phyloP scores from a whole-genome alignment of 2,113 vertebrate species.

The Kobus ellipsiprymnus region DNA sequence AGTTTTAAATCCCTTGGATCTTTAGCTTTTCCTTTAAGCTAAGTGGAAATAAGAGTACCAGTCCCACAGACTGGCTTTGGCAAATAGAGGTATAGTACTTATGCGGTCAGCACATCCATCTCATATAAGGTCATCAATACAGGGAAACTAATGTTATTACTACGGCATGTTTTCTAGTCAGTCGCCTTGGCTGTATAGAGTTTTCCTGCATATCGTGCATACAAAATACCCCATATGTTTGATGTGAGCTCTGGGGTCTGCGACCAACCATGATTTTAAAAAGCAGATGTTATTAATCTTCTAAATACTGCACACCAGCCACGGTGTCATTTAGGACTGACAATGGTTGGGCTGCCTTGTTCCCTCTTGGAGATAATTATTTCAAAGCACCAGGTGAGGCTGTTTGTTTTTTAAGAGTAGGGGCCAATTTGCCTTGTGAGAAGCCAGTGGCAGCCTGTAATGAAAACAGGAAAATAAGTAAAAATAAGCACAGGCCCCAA shows the following conservation, averaged over 20 bases:
- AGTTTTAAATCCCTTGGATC: neutral
- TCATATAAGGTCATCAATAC: accelerated
- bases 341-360: slow-evolving; percentile 59
- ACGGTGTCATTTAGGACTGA: slow-evolving; percentile 76
- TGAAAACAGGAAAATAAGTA: neutral
- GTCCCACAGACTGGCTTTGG: neutral
- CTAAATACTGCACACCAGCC: slow-evolving; percentile 72
- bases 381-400: slow-evolving; percentile 12
- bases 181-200: slow-evolving; percentile 1
- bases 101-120: neutral
- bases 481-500: neutral
- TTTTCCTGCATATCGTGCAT: slow-evolving; percentile 37
- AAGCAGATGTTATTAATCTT: slow-evolving; percentile 84
- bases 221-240: slow-evolving; percentile 72
- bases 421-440: neutral
- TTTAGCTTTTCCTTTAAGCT: neutral
- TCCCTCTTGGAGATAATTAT: slow-evolving; percentile 56
- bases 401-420: neutral
- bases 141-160: neutral
- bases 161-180: neutral
- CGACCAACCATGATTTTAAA: slow-evolving; percentile 73
- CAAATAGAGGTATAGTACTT: accelerated
- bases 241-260: slow-evolving; percentile 76
- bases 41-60: neutral
- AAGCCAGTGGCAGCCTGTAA: neutral